A percentile compares a stretch with the other conserved stretches of the same genome.
Conservation (phyloP, 2,888 invertebrate genomes). For the Steinernema hermaphroditum region DNA sequence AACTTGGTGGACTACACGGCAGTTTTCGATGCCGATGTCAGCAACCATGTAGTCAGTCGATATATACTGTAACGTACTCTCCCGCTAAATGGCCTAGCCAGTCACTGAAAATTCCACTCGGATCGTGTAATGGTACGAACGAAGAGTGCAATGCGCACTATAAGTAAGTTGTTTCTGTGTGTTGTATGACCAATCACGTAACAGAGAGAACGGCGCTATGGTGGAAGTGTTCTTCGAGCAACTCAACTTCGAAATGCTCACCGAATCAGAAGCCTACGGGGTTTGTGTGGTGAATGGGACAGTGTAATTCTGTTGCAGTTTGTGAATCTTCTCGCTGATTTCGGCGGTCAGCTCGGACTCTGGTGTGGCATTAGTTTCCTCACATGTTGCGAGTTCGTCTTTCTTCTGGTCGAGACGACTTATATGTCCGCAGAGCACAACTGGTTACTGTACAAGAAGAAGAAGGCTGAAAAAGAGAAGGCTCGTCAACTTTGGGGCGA, state of each 20-base stretch:
- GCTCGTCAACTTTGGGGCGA: slow-evolving; percentile 22
- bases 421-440: slow-evolving; percentile 55
- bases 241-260: slow-evolving; percentile 64
- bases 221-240: slow-evolving; percentile 66
- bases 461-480: slow-evolving; percentile 54
- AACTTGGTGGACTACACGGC: slow-evolving; percentile 56
- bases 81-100: slow-evolving; percentile 63
- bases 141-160: slow-evolving; percentile 63
- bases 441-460: slow-evolving; percentile 54
- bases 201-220: slow-evolving; percentile 65
- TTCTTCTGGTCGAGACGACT: slow-evolving; percentile 46
- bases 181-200: too few relatives aligned
- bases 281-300: slow-evolving; percentile 38
- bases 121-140: slow-evolving; percentile 60
- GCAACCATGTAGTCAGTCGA: slow-evolving; percentile 62
- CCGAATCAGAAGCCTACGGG: slow-evolving; percentile 64
- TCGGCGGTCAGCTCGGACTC: slow-evolving; percentile 49
- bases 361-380: slow-evolving; percentile 51
- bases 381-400: slow-evolving; percentile 51
- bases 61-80: slow-evolving; percentile 62
- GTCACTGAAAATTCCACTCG: slow-evolving; percentile 61
- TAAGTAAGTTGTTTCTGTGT: slow-evolving; percentile 52
- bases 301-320: slow-evolving; percentile 33
- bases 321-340: slow-evolving; percentile 47
- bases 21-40: slow-evolving; percentile 58